Percentiles rank a stretch among this genome's conserved stretches.
Conservation (phyloP, 2,113 vertebrate genomes). For the Glaucidium brasilianum region DNA sequence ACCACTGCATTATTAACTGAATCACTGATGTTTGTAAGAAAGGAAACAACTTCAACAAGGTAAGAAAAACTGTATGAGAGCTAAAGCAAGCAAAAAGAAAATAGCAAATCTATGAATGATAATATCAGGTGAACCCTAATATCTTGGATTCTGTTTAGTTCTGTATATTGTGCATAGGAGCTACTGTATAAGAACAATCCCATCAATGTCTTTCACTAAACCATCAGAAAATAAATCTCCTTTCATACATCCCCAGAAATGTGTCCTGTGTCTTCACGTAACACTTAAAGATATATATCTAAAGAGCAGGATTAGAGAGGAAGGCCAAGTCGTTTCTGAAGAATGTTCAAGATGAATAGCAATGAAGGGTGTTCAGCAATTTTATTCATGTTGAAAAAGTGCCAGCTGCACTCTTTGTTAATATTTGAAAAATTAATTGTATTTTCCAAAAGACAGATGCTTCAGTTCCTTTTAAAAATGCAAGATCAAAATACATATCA, state of each 20-base stretch:
- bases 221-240: background rate
- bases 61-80: background rate
- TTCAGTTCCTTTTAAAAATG: constrained; percentile 9
- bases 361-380: background rate
- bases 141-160: background rate
- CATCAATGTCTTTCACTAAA: background rate
- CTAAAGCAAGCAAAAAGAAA: background rate
- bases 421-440: constrained; percentile 23
- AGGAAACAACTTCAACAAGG: background rate
- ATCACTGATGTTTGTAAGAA: background rate
- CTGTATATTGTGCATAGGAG: background rate
- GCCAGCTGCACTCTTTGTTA: constrained; percentile 2
- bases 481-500: background rate
- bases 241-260: background rate
- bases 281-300: background rate
- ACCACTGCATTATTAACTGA: background rate
- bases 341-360: background rate
- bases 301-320: background rate
- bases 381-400: background rate
- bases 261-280: background rate
- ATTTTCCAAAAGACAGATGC: constrained; percentile 16
- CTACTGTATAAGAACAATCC: background rate
- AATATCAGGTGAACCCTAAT: background rate
- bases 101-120: background rate
- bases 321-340: constrained; percentile 4